These are phyloP conservation scores for Sorex maritimensis DNA, from an alignment of 2,797 vertebrate species.

Conservation along the genomic window DNA sequence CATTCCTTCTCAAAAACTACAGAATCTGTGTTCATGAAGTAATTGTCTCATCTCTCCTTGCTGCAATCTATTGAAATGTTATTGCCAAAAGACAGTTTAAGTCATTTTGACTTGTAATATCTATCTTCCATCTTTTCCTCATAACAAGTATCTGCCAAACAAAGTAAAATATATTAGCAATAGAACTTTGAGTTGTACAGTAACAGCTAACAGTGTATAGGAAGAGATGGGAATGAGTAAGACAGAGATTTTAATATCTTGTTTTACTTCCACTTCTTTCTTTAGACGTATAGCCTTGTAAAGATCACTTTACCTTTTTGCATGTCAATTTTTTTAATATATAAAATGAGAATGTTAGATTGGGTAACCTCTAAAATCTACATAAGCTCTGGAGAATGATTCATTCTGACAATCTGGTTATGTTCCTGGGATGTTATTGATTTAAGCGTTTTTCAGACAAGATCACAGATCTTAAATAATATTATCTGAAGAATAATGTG, in stretches of 20 bases:
- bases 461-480: slow-evolving; percentile 4
- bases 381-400: slow-evolving; percentile 8
- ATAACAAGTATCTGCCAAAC: slow-evolving; percentile 20
- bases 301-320: slow-evolving; percentile 28
- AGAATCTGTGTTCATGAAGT: background rate
- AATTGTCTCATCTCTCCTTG: slow-evolving; percentile 20
- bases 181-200: background rate
- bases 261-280: background rate
- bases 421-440: background rate
- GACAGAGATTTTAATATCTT: background rate
- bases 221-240: background rate
- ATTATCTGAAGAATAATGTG: background rate
- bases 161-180: slow-evolving; percentile 54
- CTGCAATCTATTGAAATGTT: slow-evolving; percentile 47
- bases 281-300: slow-evolving; percentile 15
- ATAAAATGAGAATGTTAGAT: background rate
- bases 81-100: slow-evolving; percentile 53
- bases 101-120: slow-evolving; percentile 60
- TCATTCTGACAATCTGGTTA: slow-evolving; percentile 6
- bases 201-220: background rate
- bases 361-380: slow-evolving; percentile 38
- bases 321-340: background rate
- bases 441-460: slow-evolving; percentile 3
- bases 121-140: slow-evolving; percentile 37
- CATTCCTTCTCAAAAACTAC: slow-evolving; percentile 36